These are phyloP conservation scores for Enteromius viviparus DNA, from an alignment of 2,797 vertebrate species.

Conservation along the genomic window DNA sequence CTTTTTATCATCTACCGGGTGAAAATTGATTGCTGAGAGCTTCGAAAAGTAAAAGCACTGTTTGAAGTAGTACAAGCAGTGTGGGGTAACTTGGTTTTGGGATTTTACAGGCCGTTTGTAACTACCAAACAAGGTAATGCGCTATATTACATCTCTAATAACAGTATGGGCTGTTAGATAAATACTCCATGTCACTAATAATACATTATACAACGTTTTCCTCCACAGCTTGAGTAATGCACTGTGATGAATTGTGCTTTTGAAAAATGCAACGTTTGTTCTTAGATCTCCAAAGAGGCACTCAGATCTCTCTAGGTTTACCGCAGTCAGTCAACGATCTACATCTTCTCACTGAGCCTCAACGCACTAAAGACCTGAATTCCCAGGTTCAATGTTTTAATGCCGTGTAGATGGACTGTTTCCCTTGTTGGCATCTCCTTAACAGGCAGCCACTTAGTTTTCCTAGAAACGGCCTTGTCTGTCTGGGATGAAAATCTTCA, in stretches of 20 bases:
- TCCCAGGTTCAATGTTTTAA: not conserved
- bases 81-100: not conserved
- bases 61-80: not conserved
- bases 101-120: not conserved
- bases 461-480: not conserved
- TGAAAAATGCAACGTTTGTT: constrained; percentile 5
- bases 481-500: not conserved
- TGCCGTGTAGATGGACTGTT: no score
- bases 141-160: not conserved
- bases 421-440: not conserved
- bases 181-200: constrained; percentile 13
- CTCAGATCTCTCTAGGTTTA: not conserved
- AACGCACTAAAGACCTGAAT: not conserved
- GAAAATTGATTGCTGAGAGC: not conserved
- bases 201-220: constrained; percentile 7
- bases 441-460: not conserved
- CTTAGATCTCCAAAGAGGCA: not conserved
- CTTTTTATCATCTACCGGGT: not conserved
- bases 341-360: not conserved
- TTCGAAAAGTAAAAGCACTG: not conserved
- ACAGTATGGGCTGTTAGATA: not conserved
- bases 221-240: constrained; percentile 3
- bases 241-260: not conserved
- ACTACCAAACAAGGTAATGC: not conserved
- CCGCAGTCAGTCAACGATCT: constrained; percentile 24